Evolutionary conservation across 2,797 vertebrate genomes (phyloP), one percentile per base, ranked within the genome.

Genomic region (Chloroceryle amazona): DNA sequence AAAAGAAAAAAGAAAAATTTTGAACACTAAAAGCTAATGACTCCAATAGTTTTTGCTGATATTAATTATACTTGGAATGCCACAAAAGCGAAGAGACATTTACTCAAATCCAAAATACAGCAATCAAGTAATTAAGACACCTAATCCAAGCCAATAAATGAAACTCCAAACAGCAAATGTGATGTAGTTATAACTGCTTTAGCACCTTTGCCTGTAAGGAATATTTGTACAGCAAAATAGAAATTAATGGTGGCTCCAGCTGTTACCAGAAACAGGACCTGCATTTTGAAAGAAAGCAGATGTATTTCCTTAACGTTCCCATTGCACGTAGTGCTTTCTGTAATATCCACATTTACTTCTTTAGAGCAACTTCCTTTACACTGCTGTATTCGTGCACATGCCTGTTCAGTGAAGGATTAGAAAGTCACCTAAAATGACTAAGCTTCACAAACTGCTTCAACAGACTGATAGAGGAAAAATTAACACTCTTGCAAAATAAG

Each of bases 41-140:
- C 84, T 83, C 89, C 74, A 82, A 26, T 81, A 79, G 86, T 90
- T 90, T 87, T 89, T 83, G 79, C 65, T 83, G 78, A 68, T 74
- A 91, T 91, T 78, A 87, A 80, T 89, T 41, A 70, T 17, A 86
- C 66, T 93, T 95, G 79, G 58, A 52, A 91, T 35, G 31, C 63
- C 62, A 71, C 68, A 71, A 71, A 92, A 92, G 57, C 23, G 52
- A 90, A 95, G 72, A 81, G 51, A 86, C 46, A 55, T 87, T 90
- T 81, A 76, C 25, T 31, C 76, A 23, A 75, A 75, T n/a, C 62
- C 46, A 49, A 78, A 97, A 79, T 23, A 55, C n/a, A 88, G 68
- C 60, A 86, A 93, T 93, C 75, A 70, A 94, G 79, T 92, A 96
- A 97, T 97, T 96, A 97, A 96, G 83, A 92, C 26, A 86, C 25